Evolutionary conservation across 1,140 invertebrate species (phyloP).

Genomic region (Magallana angulata): DNA sequence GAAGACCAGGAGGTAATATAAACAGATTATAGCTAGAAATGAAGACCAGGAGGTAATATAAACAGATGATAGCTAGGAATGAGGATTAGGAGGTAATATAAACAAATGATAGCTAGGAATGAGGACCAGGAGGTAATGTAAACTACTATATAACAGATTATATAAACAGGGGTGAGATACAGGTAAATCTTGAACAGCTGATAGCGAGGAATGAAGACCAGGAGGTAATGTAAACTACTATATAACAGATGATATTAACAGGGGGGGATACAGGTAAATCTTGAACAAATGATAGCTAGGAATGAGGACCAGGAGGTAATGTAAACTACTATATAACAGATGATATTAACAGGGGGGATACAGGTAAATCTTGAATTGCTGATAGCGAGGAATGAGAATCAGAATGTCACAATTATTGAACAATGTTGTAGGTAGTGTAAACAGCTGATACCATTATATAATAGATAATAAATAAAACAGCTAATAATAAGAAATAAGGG

Average conservation of each 20-base stretch:
- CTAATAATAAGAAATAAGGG: background rate
- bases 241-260: too few species aligned
- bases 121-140: too few species aligned
- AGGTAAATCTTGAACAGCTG: too few species aligned
- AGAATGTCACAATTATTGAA: background rate
- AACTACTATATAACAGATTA: too few species aligned
- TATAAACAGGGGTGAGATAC: too few species aligned
- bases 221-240: too few species aligned
- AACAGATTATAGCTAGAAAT: background rate
- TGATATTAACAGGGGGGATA: background rate
- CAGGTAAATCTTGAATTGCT: background rate
- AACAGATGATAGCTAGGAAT: too few species aligned
- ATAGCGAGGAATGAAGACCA: too few species aligned
- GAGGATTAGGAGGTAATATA: too few species aligned
- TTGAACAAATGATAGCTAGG: background rate
- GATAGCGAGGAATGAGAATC: background rate
- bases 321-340: background rate
- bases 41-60: too few species aligned
- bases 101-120: too few species aligned
- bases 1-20: constrained; percentile 7
- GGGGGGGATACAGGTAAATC: too few species aligned
- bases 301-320: background rate
- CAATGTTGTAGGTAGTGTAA: background rate
- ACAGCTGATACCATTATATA: background rate
- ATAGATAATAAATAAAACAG: background rate